Percentiles rank a stretch among this genome's conserved stretches.
Evolutionary conservation across 2,797 vertebrate species (phyloP).

Genomic region (Notamacropus eugenii): DNA sequence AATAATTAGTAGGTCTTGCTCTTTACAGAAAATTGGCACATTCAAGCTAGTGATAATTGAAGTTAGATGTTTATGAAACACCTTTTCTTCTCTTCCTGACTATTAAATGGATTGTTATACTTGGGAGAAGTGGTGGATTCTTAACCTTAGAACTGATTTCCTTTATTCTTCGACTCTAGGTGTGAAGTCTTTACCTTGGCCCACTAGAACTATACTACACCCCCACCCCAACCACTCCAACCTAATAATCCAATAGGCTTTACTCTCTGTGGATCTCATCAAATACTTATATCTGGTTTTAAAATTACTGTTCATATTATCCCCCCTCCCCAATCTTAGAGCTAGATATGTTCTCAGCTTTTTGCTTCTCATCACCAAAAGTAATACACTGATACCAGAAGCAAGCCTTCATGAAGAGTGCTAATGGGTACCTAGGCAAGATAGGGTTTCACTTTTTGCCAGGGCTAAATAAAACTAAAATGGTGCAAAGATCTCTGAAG

Average conservation of each 20-base stretch:
- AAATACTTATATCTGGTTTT: not conserved
- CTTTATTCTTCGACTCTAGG: not conserved
- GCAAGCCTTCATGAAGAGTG: not conserved
- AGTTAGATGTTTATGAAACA: not conserved
- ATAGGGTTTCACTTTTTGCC: not conserved
- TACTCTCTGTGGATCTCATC: not conserved
- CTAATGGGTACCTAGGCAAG: not conserved
- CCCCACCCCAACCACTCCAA: not conserved
- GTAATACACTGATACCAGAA: not conserved
- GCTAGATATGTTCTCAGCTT: not conserved
- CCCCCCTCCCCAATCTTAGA: not conserved
- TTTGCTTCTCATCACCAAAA: not conserved
- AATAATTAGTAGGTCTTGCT: not conserved
- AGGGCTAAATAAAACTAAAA: not conserved
- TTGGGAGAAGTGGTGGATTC: not conserved
- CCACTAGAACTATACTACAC: not conserved
- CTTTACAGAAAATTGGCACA: constrained; percentile 3
- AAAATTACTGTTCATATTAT: not conserved
- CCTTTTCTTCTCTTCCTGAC: not conserved
- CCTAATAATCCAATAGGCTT: not conserved
- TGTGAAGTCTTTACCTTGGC: not conserved
- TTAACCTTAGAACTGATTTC: not conserved
- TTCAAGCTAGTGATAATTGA: not conserved
- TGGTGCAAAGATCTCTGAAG: not conserved
- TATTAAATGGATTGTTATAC: not conserved